phyloP scores from a whole-genome alignment of 2,888 invertebrate species.

The Ptychoptera albimana region DNA sequence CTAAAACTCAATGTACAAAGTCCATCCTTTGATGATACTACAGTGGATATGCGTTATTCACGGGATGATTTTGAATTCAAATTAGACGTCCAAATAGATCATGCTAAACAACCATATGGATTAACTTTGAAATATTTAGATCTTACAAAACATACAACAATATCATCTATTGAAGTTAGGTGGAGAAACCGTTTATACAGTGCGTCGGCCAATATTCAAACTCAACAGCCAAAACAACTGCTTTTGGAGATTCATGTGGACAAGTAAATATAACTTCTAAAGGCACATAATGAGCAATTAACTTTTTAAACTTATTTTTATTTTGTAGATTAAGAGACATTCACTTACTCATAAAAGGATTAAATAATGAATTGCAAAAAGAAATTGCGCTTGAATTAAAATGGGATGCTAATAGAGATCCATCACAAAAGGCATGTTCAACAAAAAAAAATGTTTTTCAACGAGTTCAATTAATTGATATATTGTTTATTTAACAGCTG shows the following conservation, averaged over 20 bases:
- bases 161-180: slow-evolving; percentile 48
- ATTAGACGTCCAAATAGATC: slow-evolving; percentile 45
- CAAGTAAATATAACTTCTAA: slow-evolving; percentile 39
- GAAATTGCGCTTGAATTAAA: slow-evolving; percentile 55
- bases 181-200: slow-evolving; percentile 53
- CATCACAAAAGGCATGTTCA: slow-evolving; percentile 49
- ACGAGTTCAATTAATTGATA: background rate
- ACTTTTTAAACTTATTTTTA: slow-evolving; percentile 1
- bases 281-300: background rate
- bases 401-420: slow-evolving; percentile 78
- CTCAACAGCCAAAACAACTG: slow-evolving; percentile 47
- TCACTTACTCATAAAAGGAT: slow-evolving; percentile 46
- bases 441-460: slow-evolving; percentile 15
- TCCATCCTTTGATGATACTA: slow-evolving; percentile 53
- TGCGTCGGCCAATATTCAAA: slow-evolving; percentile 44
- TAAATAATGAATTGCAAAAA: slow-evolving; percentile 42
- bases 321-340: slow-evolving; percentile 50
- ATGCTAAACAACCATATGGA: slow-evolving; percentile 47
- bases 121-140: slow-evolving; percentile 45
- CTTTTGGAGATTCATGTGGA: slow-evolving; percentile 61
- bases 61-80: slow-evolving; percentile 52
- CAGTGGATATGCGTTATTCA: slow-evolving; percentile 46
- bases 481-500: slow-evolving; percentile 12
- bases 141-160: slow-evolving; percentile 41
- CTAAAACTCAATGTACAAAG: slow-evolving; percentile 56